Conservation (phyloP, 1,140 invertebrate genomes). For the Diplogasteroides magnus region DNA sequence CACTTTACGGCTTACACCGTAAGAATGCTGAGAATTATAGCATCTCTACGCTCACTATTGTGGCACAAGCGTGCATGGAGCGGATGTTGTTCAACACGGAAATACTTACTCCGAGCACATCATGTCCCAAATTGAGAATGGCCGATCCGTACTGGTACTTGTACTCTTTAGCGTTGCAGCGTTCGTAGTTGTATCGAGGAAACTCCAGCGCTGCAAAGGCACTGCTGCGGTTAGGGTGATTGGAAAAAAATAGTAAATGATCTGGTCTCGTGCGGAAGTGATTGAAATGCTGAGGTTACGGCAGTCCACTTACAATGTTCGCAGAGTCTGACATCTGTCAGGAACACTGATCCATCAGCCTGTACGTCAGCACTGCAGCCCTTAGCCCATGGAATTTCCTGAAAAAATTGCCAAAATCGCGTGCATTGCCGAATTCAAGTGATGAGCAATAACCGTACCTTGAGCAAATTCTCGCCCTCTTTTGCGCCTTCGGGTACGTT, state of each 20-base stretch:
- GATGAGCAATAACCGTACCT: background rate
- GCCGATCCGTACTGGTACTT: conserved; percentile 17
- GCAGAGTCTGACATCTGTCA: conserved; percentile 20
- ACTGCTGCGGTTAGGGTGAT: background rate
- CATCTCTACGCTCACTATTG: too few relatives aligned
- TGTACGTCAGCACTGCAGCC: conserved; percentile 17
- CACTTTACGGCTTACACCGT: too few relatives aligned
- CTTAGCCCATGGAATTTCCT: conserved; percentile 1
- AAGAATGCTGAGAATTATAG: too few relatives aligned
- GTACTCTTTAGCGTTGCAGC: conserved; percentile 31
- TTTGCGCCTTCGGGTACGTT: conserved; percentile 11
- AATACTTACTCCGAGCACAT: too few relatives aligned
- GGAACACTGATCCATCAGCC: conserved; percentile 14
- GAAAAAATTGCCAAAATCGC: background rate
- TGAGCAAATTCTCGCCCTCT: conserved; percentile 14
- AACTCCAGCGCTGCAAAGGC: conserved; percentile 11
- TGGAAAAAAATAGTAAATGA: too few relatives aligned
- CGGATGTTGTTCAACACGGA: too few relatives aligned
- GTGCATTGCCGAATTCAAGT: too few relatives aligned
- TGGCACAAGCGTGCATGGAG: too few relatives aligned
- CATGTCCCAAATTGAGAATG: background rate
- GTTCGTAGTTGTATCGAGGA: conserved; percentile 30
- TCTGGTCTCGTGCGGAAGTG: too few relatives aligned
- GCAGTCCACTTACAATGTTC: conserved; percentile 18
- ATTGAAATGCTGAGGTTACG: too few relatives aligned